phyloP scores from a whole-genome alignment of 2,797 vertebrate species.

The Typhlichthys subterraneus region DNA sequence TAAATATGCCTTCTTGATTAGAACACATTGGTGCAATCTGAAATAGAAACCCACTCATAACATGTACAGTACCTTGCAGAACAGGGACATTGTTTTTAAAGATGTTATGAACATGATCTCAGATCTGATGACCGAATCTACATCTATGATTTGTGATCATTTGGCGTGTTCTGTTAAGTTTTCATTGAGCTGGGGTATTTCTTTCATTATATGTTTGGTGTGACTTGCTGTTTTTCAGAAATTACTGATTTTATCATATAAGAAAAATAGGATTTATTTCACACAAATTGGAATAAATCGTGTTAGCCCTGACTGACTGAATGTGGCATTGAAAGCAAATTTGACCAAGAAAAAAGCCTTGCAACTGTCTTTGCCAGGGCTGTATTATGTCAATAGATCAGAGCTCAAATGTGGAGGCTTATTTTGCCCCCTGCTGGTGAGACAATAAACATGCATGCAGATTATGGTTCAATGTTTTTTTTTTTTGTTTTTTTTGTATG shows the following conservation, averaged over 20 bases:
- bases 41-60: not conserved
- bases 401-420: conserved; percentile 11
- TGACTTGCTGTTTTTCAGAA: too few species aligned
- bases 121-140: conserved; percentile 53
- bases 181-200: conserved; percentile 15
- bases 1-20: conserved; percentile 15
- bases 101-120: conserved; percentile 12
- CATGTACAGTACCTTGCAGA: not conserved
- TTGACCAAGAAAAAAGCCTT: too few species aligned
- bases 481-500: too few species aligned
- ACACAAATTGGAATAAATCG: too few species aligned
- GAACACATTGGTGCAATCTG: conserved; percentile 15
- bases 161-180: conserved; percentile 53
- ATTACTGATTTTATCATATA: too few species aligned
- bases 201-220: too few species aligned
- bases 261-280: too few species aligned
- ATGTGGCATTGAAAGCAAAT: too few species aligned
- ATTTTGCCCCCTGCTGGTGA: conserved; percentile 63
- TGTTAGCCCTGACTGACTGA: too few species aligned
- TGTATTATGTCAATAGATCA: not conserved
- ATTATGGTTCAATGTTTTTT: not conserved
- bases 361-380: not conserved
- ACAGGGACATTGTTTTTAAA: conserved; percentile 5
- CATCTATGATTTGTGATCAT: conserved; percentile 48
- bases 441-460: conserved; percentile 12